These are phyloP conservation scores for Keiferia lycopersicella DNA, from an alignment of 2,888 invertebrate genomes.

Conservation along the genomic window DNA sequence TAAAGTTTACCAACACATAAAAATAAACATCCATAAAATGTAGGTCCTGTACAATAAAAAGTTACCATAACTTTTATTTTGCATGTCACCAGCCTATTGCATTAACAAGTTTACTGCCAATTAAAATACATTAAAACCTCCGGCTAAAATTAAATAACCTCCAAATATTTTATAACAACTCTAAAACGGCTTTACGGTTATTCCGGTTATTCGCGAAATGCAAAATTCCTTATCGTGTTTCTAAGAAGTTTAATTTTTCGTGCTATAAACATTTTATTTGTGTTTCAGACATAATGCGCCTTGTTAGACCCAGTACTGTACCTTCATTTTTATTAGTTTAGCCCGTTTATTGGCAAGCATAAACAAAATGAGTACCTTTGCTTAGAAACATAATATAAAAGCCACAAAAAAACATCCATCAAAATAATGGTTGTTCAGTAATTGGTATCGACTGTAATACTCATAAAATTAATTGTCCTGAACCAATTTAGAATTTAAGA, in stretches of 20 bases:
- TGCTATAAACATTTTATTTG: conserved; percentile 21
- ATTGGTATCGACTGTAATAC: neutral
- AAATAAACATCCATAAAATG: neutral
- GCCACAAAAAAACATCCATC: neutral
- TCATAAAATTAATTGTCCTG: neutral
- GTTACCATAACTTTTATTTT: conserved; percentile 1
- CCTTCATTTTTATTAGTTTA: neutral
- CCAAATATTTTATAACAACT: conserved; percentile 20
- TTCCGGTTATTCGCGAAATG: conserved; percentile 1
- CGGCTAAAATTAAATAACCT: neutral
- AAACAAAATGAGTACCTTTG: neutral
- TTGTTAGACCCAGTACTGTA: neutral
- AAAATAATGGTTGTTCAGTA: neutral
- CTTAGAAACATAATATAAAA: neutral
- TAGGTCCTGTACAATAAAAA: neutral
- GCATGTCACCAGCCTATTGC: conserved; percentile 6
- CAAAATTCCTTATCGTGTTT: conserved; percentile 20
- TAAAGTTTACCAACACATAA: too few species aligned
- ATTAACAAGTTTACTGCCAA: conserved; percentile 15
- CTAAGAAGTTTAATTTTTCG: conserved; percentile 20
- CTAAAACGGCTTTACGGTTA: conserved; percentile 16
- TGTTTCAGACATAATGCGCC: neutral
- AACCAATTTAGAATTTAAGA: neutral
- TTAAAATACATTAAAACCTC: conserved; percentile 6
- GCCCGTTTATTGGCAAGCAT: neutral